phyloP scores from a whole-genome alignment of 2,797 vertebrate species.

The Girardinus metallicus region DNA sequence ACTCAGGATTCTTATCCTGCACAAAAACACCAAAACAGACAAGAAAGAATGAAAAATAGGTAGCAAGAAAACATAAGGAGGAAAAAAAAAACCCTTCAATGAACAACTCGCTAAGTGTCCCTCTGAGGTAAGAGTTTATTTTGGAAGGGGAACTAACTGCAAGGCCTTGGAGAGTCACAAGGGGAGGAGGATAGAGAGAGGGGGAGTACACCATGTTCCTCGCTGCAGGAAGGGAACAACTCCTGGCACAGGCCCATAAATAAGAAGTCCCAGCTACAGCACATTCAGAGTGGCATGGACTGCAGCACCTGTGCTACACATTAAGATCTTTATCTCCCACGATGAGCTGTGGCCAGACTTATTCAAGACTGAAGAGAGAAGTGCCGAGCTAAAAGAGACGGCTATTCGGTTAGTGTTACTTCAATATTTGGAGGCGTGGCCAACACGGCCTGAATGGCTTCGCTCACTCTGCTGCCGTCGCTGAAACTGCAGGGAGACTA shows the following conservation, averaged over 20 bases:
- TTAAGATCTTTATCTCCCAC: conserved; percentile 38
- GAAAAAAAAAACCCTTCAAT: conserved; percentile 52
- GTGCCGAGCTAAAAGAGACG: not conserved
- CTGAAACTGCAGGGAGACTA: not conserved
- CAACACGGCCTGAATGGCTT: not conserved
- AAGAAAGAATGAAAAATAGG: conserved; percentile 8
- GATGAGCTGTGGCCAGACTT: conserved; percentile 43
- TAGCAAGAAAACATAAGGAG: conserved; percentile 9
- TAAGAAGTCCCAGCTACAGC: conserved; percentile 66
- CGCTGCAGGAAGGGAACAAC: conserved; percentile 58
- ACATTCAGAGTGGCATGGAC: conserved; percentile 43
- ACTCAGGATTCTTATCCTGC: conserved; percentile 47
- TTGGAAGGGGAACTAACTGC: conserved; percentile 68
- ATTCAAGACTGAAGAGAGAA: not conserved
- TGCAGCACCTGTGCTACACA: conserved; percentile 44
- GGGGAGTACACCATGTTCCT: conserved; percentile 74
- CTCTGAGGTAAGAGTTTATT: conserved; percentile 73
- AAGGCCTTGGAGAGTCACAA: conserved; percentile 28
- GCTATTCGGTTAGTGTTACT: not conserved
- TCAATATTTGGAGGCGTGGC: not conserved
- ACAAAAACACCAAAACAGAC: conserved; percentile 27
- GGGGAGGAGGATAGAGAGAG: conserved; percentile 12
- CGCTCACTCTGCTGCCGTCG: not conserved
- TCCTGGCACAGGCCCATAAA: conserved; percentile 59
- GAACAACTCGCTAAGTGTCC: conserved; percentile 65